phyloP scores from a whole-genome alignment of 2,797 vertebrate species.

The Botia kubotai region DNA sequence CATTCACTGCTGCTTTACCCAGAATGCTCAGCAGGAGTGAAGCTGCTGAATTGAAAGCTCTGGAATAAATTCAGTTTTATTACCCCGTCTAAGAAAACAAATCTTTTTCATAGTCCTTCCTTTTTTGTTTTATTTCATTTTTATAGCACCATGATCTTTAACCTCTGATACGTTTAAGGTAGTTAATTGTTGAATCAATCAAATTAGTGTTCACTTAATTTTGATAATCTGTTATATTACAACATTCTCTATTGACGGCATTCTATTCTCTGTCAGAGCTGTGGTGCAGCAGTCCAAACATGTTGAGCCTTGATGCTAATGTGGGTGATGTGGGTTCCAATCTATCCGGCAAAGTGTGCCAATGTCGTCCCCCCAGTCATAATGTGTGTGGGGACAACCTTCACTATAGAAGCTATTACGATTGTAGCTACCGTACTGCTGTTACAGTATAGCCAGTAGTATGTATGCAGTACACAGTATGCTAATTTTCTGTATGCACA shows the following conservation, averaged over 20 bases:
- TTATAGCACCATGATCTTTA: not conserved
- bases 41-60: not conserved
- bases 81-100: not conserved
- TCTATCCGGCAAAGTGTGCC: not conserved
- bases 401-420: no score
- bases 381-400: not conserved
- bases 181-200: not conserved
- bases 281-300: not conserved
- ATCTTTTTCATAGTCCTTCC: not conserved
- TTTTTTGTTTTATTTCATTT: not conserved
- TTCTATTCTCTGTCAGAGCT: not conserved
- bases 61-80: not conserved
- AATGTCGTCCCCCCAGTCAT: not conserved
- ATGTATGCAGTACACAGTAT: no score
- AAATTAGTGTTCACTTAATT: not conserved
- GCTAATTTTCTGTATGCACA: no score
- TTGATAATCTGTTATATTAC: not conserved
- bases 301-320: not conserved
- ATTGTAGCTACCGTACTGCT: no score
- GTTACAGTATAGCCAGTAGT: no score
- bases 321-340: no score
- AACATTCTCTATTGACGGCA: not conserved
- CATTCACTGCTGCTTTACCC: not conserved
- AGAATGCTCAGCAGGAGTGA: conserved; percentile 20
- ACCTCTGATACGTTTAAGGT: not conserved